Base-by-base conservation (phyloP, 2,797 vertebrate genomes). In the Betta splendens region DNA sequence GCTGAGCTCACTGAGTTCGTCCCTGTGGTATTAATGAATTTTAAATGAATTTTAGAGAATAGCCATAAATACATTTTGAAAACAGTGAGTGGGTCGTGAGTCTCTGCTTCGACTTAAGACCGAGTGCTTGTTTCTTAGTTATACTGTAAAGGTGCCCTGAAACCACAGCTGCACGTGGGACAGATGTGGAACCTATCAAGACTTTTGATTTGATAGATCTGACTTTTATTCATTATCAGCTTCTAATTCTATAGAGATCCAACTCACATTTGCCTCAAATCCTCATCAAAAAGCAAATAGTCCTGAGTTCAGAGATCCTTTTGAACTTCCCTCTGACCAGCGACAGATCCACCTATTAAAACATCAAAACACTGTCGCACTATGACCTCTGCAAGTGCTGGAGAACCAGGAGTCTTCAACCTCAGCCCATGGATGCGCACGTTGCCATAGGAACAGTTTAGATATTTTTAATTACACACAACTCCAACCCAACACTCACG, bases 11-110 rank as follows among this genome's bases (percentile, higher is more conserved):
- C 52, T 66, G 75, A 79, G 67, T 75, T 53, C 49, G 69, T 88
- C 86, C 85, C 83, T 38, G 67, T 77, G 85, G 81, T 84, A 81
- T 86, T 77, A 77, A 84, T 81, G 80, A 71, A 83, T 88, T 84
- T 85, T 80, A 85, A 84, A 87, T 79, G 67, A 79, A 81, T 87
- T 85, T 47, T 75, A 64, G 69, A 50, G 51, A 80, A 74, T 69
- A 45, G 72, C 66, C 81, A 77, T 84, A 71, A 83, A 87, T 80
- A 81, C 50, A 73, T 64, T 79, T 77, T 1, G 51, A 81, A 76
- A 81, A 75, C 57, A 69, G 60, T 20, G 54, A 68, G 60, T 23
- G 3, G 32, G 50, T 40, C 62, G 15, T 35, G 37, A 42, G 51
- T 46, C 45, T 55, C 20, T 37, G 42, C 28, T 51, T 69, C 28